Percentiles rank a stretch among this genome's conserved stretches.
Evolutionary conservation across 2,113 vertebrate genomes (phyloP).

Genomic region (Pangasianodon gigas): DNA sequence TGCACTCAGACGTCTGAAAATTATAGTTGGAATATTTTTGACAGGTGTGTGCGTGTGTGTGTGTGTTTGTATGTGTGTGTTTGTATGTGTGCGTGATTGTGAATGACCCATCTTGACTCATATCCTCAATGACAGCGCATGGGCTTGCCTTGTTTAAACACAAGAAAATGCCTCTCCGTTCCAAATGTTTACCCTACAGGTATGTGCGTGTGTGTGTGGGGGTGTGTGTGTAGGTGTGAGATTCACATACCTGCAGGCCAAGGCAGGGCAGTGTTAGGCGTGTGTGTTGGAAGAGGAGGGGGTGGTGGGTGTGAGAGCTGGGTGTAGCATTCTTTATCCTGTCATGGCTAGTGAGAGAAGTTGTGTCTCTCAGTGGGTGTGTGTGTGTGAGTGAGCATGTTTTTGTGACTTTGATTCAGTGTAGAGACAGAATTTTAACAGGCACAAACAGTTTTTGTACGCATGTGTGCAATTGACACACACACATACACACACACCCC

Average conservation of each 20-base stretch:
- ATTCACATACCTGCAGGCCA: conserved; percentile 50
- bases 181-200: conserved; percentile 36
- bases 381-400: conserved; percentile 1
- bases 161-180: conserved; percentile 16
- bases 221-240: not conserved
- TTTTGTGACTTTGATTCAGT: conserved; percentile 17
- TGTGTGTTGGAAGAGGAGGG: conserved; percentile 15
- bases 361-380: not conserved
- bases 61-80: not conserved
- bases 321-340: conserved; percentile 46
- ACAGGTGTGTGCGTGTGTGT: not conserved
- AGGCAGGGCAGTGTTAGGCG: conserved; percentile 34
- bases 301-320: conserved; percentile 2
- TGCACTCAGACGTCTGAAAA: not conserved
- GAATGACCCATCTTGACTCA: conserved; percentile 38
- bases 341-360: conserved; percentile 35
- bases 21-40: not conserved
- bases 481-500: not conserved
- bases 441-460: conserved; percentile 3
- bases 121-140: conserved; percentile 31
- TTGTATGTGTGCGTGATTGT: conserved; percentile 5
- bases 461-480: too few species aligned
- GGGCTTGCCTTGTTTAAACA: conserved; percentile 34
- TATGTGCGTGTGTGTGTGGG: conserved; percentile 28
- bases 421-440: not conserved